Conservation (phyloP, 1,140 invertebrate genomes). For the Copidosoma floridanum region DNA sequence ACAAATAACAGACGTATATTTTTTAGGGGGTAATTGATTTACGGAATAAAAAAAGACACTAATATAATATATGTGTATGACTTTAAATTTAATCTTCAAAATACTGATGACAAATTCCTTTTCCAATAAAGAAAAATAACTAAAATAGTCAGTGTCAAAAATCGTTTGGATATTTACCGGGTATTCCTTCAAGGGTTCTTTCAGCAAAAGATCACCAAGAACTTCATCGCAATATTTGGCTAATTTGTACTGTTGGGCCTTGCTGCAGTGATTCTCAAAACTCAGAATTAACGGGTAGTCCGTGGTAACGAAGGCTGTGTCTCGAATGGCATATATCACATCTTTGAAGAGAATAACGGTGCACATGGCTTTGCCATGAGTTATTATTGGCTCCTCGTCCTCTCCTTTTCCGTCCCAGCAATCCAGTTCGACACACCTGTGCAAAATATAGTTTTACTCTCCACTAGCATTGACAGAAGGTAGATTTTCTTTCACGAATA, state of each 20-base stretch:
- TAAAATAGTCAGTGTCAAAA: too few relatives aligned
- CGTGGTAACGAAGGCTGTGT: constrained; percentile 97
- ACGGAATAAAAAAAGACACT: too few relatives aligned
- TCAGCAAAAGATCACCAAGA: constrained; percentile 85
- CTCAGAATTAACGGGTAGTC: constrained; percentile 97
- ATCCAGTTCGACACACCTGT: constrained; percentile 94
- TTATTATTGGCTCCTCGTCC: constrained; percentile 98
- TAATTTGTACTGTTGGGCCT: constrained; percentile 95
- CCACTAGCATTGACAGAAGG: too few relatives aligned
- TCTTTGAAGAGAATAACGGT: constrained; percentile 99
- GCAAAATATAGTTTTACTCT: too few relatives aligned
- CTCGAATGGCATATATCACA: constrained; percentile 94
- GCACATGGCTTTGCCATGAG: constrained; percentile 99
- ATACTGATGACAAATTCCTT: too few relatives aligned
- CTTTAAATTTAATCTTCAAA: too few relatives aligned
- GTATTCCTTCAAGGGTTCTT: constrained; percentile 84
- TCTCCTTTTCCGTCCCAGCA: constrained; percentile 98
- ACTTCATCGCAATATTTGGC: constrained; percentile 99
- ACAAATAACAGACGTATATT: too few relatives aligned
- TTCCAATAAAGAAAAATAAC: too few relatives aligned
- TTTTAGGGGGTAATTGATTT: too few relatives aligned
- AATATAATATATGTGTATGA: too few relatives aligned
- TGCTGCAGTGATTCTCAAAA: constrained; percentile 99
- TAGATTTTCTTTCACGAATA: too few relatives aligned
- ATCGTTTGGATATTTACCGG: constrained; percentile 61